These are phyloP conservation scores for Pocillopora grandis DNA, from an alignment of 92 coral and sea anemone genomes.

Conservation along the genomic window DNA sequence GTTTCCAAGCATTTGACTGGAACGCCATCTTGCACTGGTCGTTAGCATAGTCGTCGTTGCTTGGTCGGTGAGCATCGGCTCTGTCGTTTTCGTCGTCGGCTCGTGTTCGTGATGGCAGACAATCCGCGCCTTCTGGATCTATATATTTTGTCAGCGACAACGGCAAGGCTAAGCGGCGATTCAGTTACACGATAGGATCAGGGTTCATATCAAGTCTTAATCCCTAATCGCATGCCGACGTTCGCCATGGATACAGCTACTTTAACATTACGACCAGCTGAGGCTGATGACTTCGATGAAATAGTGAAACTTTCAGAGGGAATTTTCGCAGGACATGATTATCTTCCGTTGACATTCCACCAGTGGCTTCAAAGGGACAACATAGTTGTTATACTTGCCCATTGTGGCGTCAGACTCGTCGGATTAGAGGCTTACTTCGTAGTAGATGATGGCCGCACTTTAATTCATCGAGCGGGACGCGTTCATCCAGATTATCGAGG, in stretches of 20 bases:
- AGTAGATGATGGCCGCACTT: conserved; percentile 75
- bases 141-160: too few relatives aligned
- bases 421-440: conserved; percentile 77
- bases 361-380: conserved; percentile 15
- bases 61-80: too few relatives aligned
- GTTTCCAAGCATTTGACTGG: conserved; percentile 21
- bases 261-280: conserved; percentile 24
- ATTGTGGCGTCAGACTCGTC: conserved; percentile 43
- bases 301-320: conserved; percentile 26
- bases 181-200: too few relatives aligned
- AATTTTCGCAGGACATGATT: conserved; percentile 26
- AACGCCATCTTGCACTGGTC: conserved; percentile 20
- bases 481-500: conserved; percentile 48
- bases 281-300: conserved; percentile 4
- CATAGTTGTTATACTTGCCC: conserved; percentile 12
- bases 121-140: too few relatives aligned
- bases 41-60: too few relatives aligned
- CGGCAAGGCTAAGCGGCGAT: too few relatives aligned
- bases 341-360: conserved; percentile 22
- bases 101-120: too few relatives aligned
- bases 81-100: too few relatives aligned
- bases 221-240: too few relatives aligned
- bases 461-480: conserved; percentile 73
- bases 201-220: too few relatives aligned
- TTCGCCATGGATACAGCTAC: too few relatives aligned